Base-by-base conservation (phyloP, 2,113 vertebrate genomes). In the Ginglymostoma cirratum region DNA sequence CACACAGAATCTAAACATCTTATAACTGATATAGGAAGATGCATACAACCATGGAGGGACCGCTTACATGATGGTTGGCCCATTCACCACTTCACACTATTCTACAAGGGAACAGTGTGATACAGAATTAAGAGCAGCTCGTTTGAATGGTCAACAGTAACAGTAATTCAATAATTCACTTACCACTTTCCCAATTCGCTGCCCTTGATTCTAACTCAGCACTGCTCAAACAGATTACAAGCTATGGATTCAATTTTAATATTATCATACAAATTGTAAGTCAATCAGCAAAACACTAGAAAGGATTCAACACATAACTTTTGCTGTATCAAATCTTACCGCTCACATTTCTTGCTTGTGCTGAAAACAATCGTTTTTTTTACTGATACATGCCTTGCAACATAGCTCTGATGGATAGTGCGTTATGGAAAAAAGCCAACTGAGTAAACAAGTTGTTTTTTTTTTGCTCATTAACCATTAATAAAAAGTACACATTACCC, bases 401-500 rank as follows among this genome's bases (percentile, higher is more conserved):
- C 94, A 95, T 48, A 10, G 23, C 52, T 52, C 94, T 52, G 94
- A 72, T 95, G 15, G 94, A 70, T 27, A 45, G 12, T 76, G 45
- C 0, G 94, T 95, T 45, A 12, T 70, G 94, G 69, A 95, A 45
- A 34, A 42, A 95, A 95, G 69, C 38, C 66, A 48, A 95, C 7
- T 76, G 67, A 95, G 23, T 95, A 48, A 95, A 8, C 45, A 76
- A 52, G 69, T 30, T n/a, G n/a, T n/a, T n/a, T 19, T 23, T 95
- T 30, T 15, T 72, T 48, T 95, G 69, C 94, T 72, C 14, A 42
- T 70, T 95, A 95, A 95, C 42, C 27, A 95, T 95, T 95, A 95
- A 95, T 45, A 34, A 48, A 72, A 72, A 48, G 23, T 70, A 72
- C 67, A 95, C 38, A 95, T 95, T 95, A 70, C 94, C 27, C 94